phyloP scores from a whole-genome alignment of 2,113 vertebrate species.

The Oncorhynchus mykiss region DNA sequence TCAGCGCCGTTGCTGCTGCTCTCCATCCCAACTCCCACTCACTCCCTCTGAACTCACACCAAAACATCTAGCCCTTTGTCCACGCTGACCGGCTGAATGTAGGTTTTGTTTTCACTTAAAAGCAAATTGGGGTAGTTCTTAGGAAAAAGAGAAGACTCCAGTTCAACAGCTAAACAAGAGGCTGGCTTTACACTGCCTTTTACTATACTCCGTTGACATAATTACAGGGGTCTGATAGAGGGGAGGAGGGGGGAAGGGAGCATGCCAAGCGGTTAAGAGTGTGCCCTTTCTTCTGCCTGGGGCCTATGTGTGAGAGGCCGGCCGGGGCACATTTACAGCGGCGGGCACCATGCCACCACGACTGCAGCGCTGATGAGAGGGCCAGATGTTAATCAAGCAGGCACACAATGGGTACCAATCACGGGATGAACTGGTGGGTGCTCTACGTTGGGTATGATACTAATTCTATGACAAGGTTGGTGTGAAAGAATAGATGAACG shows the following conservation, averaged over 20 bases:
- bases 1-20: background rate
- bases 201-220: constrained; percentile 9
- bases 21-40: background rate
- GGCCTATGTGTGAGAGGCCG: background rate
- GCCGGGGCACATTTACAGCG: background rate
- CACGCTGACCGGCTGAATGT: constrained; percentile 8
- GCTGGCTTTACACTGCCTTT: background rate
- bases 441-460: background rate
- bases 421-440: background rate
- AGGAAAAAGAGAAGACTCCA: background rate
- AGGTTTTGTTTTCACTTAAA: constrained; percentile 38
- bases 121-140: constrained; percentile 8
- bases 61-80: constrained; percentile 17
- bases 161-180: background rate
- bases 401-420: background rate
- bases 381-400: constrained; percentile 10
- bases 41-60: background rate
- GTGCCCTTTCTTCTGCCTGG: constrained; percentile 2
- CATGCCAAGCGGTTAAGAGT: background rate
- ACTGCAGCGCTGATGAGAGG: background rate
- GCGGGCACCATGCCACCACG: background rate
- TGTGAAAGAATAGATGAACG: background rate
- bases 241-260: background rate
- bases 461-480: too few relatives aligned
- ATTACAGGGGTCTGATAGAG: constrained; percentile 12